phyloP scores from a whole-genome alignment of 37 sponge, comb jelly and placozoan species.

The Agelas oroides region DNA sequence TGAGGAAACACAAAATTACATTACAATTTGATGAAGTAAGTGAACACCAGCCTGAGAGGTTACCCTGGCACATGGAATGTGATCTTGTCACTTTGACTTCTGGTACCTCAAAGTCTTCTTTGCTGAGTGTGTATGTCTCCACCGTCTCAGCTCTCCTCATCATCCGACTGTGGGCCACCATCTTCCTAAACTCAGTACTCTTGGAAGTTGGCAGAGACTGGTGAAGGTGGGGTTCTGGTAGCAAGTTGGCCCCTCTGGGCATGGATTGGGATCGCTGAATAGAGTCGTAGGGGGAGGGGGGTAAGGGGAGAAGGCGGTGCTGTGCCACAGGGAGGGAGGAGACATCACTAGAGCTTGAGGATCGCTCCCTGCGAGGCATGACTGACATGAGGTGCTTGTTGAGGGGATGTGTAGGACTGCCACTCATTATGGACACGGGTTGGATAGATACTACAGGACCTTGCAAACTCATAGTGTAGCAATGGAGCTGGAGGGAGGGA shows the following conservation, averaged over 20 bases:
- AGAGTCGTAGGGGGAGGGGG: background rate
- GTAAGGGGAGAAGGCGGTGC: no score
- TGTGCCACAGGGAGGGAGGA: background rate
- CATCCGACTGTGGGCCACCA: no score
- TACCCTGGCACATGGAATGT: no score
- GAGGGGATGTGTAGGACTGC: background rate
- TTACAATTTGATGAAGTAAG: no score
- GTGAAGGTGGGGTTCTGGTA: background rate
- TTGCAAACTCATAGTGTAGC: constrained; percentile 8
- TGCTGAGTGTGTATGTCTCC: constrained; percentile 36
- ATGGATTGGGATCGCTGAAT: background rate
- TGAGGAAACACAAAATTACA: no score
- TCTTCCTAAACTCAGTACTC: no score
- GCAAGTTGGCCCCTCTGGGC: background rate
- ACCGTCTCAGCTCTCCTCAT: constrained; percentile 39
- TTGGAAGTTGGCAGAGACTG: background rate
- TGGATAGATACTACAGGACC: constrained; percentile 17
- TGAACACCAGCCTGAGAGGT: no score
- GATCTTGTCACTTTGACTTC: no score
- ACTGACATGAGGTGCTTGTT: background rate
- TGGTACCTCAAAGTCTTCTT: constrained; percentile 45
- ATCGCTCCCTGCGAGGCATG: background rate
- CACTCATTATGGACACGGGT: background rate
- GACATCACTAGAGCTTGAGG: background rate
- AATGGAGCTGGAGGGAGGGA: no score